Conservation (phyloP, 2,888 invertebrate species). For the Galerucella nymphaeae region DNA sequence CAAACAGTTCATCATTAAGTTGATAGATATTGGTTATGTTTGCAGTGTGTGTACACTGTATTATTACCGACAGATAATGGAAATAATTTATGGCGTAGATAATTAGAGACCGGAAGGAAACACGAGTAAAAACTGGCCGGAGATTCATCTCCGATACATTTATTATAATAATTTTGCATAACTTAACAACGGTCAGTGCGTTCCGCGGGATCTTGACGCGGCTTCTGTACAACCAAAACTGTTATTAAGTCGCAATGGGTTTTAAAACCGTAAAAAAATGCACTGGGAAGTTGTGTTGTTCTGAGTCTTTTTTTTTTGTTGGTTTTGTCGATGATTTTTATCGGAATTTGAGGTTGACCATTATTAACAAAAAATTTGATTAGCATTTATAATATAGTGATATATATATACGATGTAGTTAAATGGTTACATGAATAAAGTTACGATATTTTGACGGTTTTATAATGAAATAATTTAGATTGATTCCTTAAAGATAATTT, state of each 20-base stretch:
- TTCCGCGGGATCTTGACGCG: slow-evolving; percentile 44
- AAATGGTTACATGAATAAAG: no score
- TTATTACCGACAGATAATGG: slow-evolving; percentile 51
- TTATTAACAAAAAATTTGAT: neutral
- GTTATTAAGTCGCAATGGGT: slow-evolving; percentile 27
- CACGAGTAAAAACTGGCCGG: slow-evolving; percentile 65
- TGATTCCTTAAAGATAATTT: no score
- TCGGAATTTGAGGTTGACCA: slow-evolving; percentile 15
- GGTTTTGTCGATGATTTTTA: slow-evolving; percentile 1
- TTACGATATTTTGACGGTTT: no score
- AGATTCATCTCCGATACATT: slow-evolving; percentile 66
- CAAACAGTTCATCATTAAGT: slow-evolving; percentile 34
- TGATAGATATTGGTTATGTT: slow-evolving; percentile 44
- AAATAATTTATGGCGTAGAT: slow-evolving; percentile 64
- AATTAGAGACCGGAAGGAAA: slow-evolving; percentile 67
- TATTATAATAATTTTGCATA: slow-evolving; percentile 66
- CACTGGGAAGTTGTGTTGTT: neutral
- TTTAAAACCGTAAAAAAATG: slow-evolving; percentile 9
- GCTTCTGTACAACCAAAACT: slow-evolving; percentile 40
- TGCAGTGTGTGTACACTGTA: slow-evolving; percentile 41
- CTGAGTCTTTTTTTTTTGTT: neutral
- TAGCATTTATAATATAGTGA: neutral
- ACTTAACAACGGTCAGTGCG: slow-evolving; percentile 62
- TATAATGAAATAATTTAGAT: no score
- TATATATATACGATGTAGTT: no score